Conservation (phyloP, 2,888 invertebrate species). For the Ectemnius continuus region DNA sequence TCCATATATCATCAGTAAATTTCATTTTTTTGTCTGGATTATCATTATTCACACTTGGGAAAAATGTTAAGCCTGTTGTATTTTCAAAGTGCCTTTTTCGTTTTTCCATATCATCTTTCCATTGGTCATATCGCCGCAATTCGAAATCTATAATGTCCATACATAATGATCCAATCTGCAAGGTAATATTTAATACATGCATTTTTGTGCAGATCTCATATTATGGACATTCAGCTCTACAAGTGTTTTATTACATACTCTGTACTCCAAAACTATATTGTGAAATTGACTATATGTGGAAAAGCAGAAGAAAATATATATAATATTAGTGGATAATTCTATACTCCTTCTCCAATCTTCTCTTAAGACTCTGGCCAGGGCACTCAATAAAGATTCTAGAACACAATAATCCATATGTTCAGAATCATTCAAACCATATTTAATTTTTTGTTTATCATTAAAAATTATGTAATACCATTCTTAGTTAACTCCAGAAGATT, state of each 20-base stretch:
- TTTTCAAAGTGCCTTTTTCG: slow-evolving; percentile 78
- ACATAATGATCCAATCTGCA: slow-evolving; percentile 94
- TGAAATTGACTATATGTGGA: slow-evolving; percentile 98
- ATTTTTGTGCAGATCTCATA: slow-evolving; percentile 3
- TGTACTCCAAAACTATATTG: slow-evolving; percentile 95
- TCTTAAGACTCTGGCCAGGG: slow-evolving; percentile 94
- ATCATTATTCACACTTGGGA: slow-evolving; percentile 66
- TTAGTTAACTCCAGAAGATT: slow-evolving; percentile 95
- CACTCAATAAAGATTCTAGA: slow-evolving; percentile 95
- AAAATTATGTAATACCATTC: slow-evolving; percentile 85
- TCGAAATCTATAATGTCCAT: slow-evolving; percentile 98
- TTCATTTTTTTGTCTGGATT: slow-evolving; percentile 71
- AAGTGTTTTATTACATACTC: slow-evolving; percentile 80
- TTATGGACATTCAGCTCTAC: not conserved
- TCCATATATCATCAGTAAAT: slow-evolving; percentile 74
- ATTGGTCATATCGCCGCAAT: slow-evolving; percentile 93
- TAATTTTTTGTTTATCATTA: not conserved
- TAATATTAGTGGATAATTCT: slow-evolving; percentile 96
- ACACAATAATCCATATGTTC: not conserved
- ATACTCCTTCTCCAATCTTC: slow-evolving; percentile 99
- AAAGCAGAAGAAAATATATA: slow-evolving; percentile 98
- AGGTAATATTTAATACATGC: slow-evolving; percentile 11
- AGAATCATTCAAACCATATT: slow-evolving; percentile 1
- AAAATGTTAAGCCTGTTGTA: slow-evolving; percentile 73
- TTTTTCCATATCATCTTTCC: slow-evolving; percentile 88